Percentiles rank a stretch among this genome's conserved stretches.
Conservation (phyloP, 1,140 invertebrate species). For the Tyrophagus putrescentiae region DNA sequence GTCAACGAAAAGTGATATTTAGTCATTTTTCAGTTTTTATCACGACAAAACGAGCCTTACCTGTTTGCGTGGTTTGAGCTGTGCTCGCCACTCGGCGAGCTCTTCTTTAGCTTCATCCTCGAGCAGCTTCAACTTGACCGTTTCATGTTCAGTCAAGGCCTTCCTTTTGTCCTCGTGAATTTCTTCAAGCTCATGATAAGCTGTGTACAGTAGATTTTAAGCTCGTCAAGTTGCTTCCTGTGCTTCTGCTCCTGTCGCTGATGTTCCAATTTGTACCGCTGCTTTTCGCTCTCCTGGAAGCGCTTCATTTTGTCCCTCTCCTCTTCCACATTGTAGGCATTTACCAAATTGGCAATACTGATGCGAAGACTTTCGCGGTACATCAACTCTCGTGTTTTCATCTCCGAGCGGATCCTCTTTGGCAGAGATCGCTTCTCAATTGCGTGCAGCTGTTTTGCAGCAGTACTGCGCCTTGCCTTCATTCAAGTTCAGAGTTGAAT, state of each 20-base stretch:
- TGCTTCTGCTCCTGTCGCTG: slow-evolving; percentile 85
- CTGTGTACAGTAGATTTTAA: slow-evolving; percentile 70
- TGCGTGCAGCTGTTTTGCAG: slow-evolving; percentile 44
- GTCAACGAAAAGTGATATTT: slow-evolving; percentile 29
- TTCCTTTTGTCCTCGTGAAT: slow-evolving; percentile 51
- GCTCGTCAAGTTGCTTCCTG: slow-evolving; percentile 75
- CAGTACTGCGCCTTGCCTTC: background rate
- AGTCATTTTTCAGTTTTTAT: background rate
- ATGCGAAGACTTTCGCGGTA: slow-evolving; percentile 44
- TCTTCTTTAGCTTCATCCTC: slow-evolving; percentile 75
- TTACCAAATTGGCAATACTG: slow-evolving; percentile 29
- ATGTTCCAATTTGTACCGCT: slow-evolving; percentile 79
- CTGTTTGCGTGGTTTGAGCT: slow-evolving; percentile 79
- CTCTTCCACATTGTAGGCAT: slow-evolving; percentile 46
- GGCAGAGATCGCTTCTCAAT: slow-evolving; percentile 79
- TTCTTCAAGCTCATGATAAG: slow-evolving; percentile 57
- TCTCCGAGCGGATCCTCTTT: slow-evolving; percentile 79
- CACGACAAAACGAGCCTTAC: slow-evolving; percentile 39
- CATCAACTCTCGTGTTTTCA: slow-evolving; percentile 90
- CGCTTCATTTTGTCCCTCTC: slow-evolving; percentile 72
- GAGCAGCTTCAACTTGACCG: slow-evolving; percentile 75
- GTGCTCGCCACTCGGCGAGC: slow-evolving; percentile 73
- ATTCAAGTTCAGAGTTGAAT: slow-evolving; percentile 16
- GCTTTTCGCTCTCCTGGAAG: slow-evolving; percentile 97
- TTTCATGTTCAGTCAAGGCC: slow-evolving; percentile 90